These are phyloP conservation scores for Eilema caniola DNA, from an alignment of 2,888 invertebrate genomes.

Conservation along the genomic window DNA sequence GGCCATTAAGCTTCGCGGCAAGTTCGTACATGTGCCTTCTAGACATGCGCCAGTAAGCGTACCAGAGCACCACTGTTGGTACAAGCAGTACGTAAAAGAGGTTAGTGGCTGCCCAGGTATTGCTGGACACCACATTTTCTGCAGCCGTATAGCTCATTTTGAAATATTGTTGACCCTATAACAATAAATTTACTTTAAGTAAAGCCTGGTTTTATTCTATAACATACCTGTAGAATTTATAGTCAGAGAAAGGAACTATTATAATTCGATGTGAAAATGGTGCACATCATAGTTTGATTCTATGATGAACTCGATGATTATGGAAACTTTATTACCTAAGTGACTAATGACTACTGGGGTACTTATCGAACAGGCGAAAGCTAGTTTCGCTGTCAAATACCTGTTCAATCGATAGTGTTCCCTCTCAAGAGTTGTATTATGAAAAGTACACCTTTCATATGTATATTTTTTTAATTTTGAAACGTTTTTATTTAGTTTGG, in stretches of 20 bases:
- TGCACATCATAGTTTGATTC: background rate
- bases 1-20: conserved; percentile 91
- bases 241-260: no score
- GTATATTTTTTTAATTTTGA: no score
- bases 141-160: conserved; percentile 79
- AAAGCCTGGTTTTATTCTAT: background rate
- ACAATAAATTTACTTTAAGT: background rate
- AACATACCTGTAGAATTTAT: no score
- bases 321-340: no score
- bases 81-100: conserved; percentile 91
- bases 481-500: no score
- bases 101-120: conserved; percentile 88
- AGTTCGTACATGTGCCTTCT: conserved; percentile 90
- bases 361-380: background rate
- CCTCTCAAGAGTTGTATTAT: no score
- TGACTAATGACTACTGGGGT: background rate
- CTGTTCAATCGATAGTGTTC: no score
- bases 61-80: conserved; percentile 90
- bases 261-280: no score
- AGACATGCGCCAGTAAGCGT: conserved; percentile 92
- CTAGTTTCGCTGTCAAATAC: no score
- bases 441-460: no score
- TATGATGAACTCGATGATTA: background rate
- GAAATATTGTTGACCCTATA: conserved; percentile 29
- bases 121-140: conserved; percentile 75